These are phyloP conservation scores for Esox lucius DNA, from an alignment of 2,797 vertebrate genomes.

Conservation along the genomic window DNA sequence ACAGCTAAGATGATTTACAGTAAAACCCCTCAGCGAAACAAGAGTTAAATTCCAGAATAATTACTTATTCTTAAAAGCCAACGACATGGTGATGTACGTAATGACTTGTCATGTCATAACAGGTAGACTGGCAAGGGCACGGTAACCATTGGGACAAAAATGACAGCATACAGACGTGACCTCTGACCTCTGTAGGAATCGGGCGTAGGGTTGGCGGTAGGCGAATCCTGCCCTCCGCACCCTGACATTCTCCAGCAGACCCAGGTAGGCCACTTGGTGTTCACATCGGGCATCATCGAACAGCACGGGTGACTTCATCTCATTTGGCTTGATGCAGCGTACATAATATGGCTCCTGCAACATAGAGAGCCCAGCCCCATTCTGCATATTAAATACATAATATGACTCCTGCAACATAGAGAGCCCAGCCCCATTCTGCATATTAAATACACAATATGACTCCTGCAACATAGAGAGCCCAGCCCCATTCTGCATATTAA, in stretches of 20 bases:
- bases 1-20: too few species aligned
- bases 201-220: constrained; percentile 86
- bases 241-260: constrained; percentile 91
- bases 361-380: neutral
- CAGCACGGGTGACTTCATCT: constrained; percentile 79
- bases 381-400: neutral
- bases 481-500: neutral
- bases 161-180: neutral
- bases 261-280: constrained; percentile 91
- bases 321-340: constrained; percentile 92
- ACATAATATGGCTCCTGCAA: constrained; percentile 90
- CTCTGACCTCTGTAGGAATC: constrained; percentile 86
- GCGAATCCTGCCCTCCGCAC: constrained; percentile 91
- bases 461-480: constrained; percentile 69
- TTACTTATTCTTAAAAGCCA: neutral
- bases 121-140: too few species aligned
- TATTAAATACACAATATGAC: constrained; percentile 68
- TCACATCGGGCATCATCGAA: constrained; percentile 83
- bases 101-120: too few species aligned
- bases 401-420: constrained; percentile 82
- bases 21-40: too few species aligned
- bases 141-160: too few species aligned
- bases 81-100: neutral
- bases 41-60: neutral
- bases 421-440: neutral